Evolutionary conservation across 2,888 invertebrate species (phyloP), one percentile per base, ranked within the genome.

Genomic region (Hoplodrina ambigua): DNA sequence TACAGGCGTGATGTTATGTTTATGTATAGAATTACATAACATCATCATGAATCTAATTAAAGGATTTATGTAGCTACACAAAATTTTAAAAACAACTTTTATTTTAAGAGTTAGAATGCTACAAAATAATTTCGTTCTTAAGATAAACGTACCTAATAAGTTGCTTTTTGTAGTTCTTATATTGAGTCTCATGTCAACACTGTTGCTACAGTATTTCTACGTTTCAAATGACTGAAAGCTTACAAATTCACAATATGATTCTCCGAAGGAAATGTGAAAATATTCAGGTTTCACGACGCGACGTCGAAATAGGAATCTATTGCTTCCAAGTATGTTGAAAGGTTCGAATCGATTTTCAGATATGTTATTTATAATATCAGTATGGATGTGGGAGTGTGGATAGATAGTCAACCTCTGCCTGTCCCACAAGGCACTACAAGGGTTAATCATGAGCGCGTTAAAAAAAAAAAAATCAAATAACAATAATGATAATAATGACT

Each of bases 321-420:
- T 72, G 71, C 70, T 37, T 63, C 62, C 20, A 52, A 68, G 37
- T 69, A 56, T 41, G 66, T 72, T 75, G 54, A 37, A 55, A 59
- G 84, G 86, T 83, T 82, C 75, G 84, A 86, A 87, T 86, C 85
- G 81, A 84, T 85, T 88, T 81, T 56, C 73, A 60, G 33, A 62
- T 41, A 49, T 10, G 46, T 54, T 19, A 37, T 37, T 37, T 37
- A 8, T 8, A 37, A 37, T 37, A 37, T 15, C 15, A 8, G 44
- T 15, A 13, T 15, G 15, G 11, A 44, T 44, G 3, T 44, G 15
- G 44, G 15, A 44, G 8, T 37, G 8, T 8, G 37, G 37, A 37
- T 37, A 8, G 37, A 37, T 37, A 37, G 8, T 8, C 8, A 37
- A 37, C 37, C 8, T 37, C 37, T 37, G 37, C 37, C 8, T 37